These are phyloP conservation scores for Phocoena phocoena DNA, from an alignment of 2,113 vertebrate species.

Conservation along the genomic window DNA sequence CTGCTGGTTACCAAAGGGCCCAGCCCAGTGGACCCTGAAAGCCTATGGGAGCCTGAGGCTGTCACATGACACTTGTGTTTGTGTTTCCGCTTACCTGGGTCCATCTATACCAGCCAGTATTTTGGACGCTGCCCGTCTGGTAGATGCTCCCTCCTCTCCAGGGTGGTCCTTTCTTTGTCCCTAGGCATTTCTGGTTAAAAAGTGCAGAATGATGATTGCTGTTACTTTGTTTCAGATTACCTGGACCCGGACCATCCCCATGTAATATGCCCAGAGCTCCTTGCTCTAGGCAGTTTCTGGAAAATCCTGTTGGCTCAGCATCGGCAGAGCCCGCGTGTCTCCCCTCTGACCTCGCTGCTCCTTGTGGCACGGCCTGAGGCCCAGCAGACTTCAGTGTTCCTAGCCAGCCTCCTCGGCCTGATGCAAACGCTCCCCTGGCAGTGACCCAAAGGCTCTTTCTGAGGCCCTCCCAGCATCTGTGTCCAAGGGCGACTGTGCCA, in stretches of 20 bases:
- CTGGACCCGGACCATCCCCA: accelerated
- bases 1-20: neutral
- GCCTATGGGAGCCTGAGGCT: neutral
- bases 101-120: neutral
- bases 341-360: neutral
- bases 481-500: neutral
- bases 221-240: no score
- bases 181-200: neutral
- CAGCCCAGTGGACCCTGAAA: neutral
- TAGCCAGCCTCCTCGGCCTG: neutral
- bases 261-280: neutral
- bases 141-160: no score
- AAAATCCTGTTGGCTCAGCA: neutral
- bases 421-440: neutral
- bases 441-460: neutral
- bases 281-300: neutral
- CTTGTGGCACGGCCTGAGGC: accelerated
- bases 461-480: neutral
- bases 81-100: neutral
- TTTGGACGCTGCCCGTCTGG: neutral
- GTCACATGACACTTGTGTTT: accelerated
- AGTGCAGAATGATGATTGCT: no score
- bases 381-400: accelerated
- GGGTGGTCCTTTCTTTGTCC: neutral
- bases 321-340: accelerated